Percentiles rank a stretch among this genome's conserved stretches.
phyloP scores from a whole-genome alignment of 2,888 invertebrate species.

The Autographa pulchrina region DNA sequence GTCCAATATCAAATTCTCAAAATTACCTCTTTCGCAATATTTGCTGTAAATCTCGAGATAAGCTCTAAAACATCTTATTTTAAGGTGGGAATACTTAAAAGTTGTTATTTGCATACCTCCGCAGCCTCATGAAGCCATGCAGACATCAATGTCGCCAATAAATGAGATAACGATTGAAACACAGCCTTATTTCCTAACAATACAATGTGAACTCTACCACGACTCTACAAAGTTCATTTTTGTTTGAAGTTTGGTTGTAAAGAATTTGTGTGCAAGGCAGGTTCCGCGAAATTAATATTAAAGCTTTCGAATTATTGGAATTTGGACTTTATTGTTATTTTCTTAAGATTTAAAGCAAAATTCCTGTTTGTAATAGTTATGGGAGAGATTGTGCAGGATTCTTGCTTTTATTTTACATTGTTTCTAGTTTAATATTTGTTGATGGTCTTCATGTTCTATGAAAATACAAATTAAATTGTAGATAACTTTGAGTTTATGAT shows the following conservation, averaged over 20 bases:
- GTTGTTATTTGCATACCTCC: constrained; percentile 54
- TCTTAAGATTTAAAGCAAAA: constrained; percentile 19
- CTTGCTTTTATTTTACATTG: constrained; percentile 16
- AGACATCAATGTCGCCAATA: constrained; percentile 59
- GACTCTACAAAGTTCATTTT: constrained; percentile 24
- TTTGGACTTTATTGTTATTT: constrained; percentile 29
- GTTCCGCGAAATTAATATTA: constrained; percentile 48
- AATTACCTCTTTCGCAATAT: constrained; percentile 13
- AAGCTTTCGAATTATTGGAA: constrained; percentile 30
- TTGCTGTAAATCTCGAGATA: constrained; percentile 28
- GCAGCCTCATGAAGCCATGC: constrained; percentile 63
- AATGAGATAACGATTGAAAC: constrained; percentile 46
- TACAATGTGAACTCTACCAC: constrained; percentile 14
- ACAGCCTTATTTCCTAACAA: constrained; percentile 20
- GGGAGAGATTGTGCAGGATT: constrained; percentile 12
- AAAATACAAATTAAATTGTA: too few species aligned
- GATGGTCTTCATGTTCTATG: neutral
- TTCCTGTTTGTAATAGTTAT: constrained; percentile 5
- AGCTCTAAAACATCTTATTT: constrained; percentile 43
- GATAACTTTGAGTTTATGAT: too few species aligned
- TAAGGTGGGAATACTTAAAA: constrained; percentile 39
- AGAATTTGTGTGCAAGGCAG: constrained; percentile 25
- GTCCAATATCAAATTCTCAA: constrained; percentile 13
- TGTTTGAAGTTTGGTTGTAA: neutral
- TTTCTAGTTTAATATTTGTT: neutral